Percentiles rank a stretch among this genome's conserved stretches.
Conservation (phyloP, 2,888 invertebrate genomes). For the Dicranocentrus wangi region DNA sequence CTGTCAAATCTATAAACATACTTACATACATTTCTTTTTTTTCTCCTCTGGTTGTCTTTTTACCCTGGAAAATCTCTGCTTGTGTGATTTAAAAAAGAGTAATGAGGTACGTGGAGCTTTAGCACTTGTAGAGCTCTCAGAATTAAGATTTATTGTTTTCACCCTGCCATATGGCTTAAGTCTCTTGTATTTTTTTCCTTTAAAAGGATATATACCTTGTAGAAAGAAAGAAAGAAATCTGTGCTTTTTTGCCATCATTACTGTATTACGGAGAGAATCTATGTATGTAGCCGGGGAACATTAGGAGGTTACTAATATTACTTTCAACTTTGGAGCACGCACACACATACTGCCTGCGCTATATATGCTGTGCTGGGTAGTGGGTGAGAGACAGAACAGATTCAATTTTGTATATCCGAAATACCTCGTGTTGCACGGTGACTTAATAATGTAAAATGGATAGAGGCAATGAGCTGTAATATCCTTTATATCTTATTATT, state of each 20-base stretch:
- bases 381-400: background rate
- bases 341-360: too few relatives aligned
- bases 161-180: constrained; percentile 64
- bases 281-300: background rate
- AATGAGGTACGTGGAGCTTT: constrained; percentile 65
- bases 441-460: constrained; percentile 14
- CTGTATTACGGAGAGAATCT: too few relatives aligned
- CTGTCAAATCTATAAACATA: constrained; percentile 11
- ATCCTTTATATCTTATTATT: constrained; percentile 11
- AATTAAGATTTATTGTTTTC: constrained; percentile 72
- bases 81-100: constrained; percentile 65
- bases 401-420: background rate
- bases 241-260: constrained; percentile 43
- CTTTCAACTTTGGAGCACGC: background rate
- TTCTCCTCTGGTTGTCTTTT: constrained; percentile 5
- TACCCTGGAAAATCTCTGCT: constrained; percentile 33
- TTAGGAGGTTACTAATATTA: background rate
- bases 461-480: constrained; percentile 7
- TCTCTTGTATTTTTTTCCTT: constrained; percentile 51
- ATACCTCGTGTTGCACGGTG: background rate
- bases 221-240: constrained; percentile 51
- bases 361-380: too few relatives aligned
- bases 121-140: constrained; percentile 71
- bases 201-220: background rate
- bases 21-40: constrained; percentile 6